Evolutionary conservation across 1,140 invertebrate species (phyloP), one percentile per base, ranked within the genome.

Genomic region (Daktulosphaira vitifoliae): DNA sequence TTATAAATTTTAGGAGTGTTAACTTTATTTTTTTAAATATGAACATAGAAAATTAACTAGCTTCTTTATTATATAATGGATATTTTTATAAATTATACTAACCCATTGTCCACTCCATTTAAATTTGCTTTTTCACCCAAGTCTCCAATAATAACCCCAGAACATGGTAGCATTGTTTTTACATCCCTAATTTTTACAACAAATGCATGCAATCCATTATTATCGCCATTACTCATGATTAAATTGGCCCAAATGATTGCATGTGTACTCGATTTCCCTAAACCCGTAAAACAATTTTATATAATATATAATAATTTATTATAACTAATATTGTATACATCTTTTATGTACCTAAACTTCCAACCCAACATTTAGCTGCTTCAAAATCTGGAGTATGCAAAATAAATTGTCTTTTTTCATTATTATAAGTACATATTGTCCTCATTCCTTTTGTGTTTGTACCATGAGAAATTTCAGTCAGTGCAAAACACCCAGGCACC

Each of bases 301-400:
- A n/a, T n/a, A n/a, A n/a, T n/a, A n/a, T n/a, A n/a, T n/a, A n/a
- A n/a, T n/a, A n/a, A n/a, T n/a, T n/a, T n/a, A n/a, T n/a, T n/a
- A n/a, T n/a, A n/a, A n/a, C n/a, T n/a, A n/a, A n/a, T n/a, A n/a
- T n/a, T n/a, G n/a, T n/a, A n/a, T n/a, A n/a, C n/a, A n/a, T n/a
- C n/a, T n/a, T n/a, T n/a, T n/a, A 68, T 68, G 76, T 79, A 84
- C 90, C 89, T 77, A 95, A 79, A 77, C 89, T 89, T 70, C 91
- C 92, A 70, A 87, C 81, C 94, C 94, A 98, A 76, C 90, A 93
- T 81, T 98, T 98, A 46, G 90, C 89, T 23, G 92, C 90, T 76
- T 95, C 86, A 78, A 96, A 90, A 76, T 93, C 88, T 0, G 94
- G 92, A 1, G 93, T 90, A 73, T 96, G 84, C 9, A 98, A 79